Evolutionary conservation across 2,888 invertebrate genomes (phyloP).

Genomic region (Chydorus sphaericus): DNA sequence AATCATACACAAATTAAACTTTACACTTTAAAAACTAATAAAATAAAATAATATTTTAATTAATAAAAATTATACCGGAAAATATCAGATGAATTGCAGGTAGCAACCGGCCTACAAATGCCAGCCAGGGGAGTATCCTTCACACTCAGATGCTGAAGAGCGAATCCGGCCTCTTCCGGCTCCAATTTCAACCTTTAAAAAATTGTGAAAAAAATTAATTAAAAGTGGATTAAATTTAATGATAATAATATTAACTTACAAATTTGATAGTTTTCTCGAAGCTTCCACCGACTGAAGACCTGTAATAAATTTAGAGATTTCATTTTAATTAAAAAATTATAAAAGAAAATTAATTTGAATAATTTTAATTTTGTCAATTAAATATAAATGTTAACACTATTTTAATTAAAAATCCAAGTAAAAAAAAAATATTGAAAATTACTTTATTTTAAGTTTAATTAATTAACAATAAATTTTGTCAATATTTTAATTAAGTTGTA

Average conservation of each 20-base stretch:
- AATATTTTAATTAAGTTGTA: too few relatives aligned
- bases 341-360: too few relatives aligned
- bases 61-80: constrained; percentile 1
- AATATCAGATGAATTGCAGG: neutral
- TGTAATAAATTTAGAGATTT: too few relatives aligned
- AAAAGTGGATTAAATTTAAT: neutral
- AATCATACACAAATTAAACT: neutral
- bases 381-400: too few relatives aligned
- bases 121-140: constrained; percentile 3
- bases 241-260: constrained; percentile 27
- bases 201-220: neutral
- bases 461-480: too few relatives aligned
- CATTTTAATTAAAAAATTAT: too few relatives aligned
- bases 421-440: too few relatives aligned
- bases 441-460: too few relatives aligned
- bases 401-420: too few relatives aligned
- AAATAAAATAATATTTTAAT: neutral
- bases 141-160: constrained; percentile 5
- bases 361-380: too few relatives aligned
- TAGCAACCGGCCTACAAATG: constrained; percentile 1
- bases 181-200: constrained; percentile 9
- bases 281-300: constrained; percentile 33
- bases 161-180: constrained; percentile 13
- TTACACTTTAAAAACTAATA: neutral
- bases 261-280: constrained; percentile 40